phyloP scores from a whole-genome alignment of 2,888 invertebrate genomes.

The Megaustenia siamemsis region DNA sequence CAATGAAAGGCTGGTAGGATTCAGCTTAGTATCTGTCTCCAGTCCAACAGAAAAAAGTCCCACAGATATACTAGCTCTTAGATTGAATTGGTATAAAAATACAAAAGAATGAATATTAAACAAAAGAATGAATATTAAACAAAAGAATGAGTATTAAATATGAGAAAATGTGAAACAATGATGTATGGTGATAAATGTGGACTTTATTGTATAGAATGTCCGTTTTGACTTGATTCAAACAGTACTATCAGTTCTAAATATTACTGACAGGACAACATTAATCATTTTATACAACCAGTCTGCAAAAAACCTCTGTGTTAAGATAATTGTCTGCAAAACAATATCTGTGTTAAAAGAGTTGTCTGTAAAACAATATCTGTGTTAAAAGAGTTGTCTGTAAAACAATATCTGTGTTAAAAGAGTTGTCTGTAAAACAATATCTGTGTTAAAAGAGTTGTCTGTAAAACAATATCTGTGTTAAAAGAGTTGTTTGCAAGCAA shows the following conservation, averaged over 20 bases:
- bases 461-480: no score
- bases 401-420: neutral
- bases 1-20: no score
- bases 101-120: no score
- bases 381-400: neutral
- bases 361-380: neutral
- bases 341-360: no score
- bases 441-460: no score
- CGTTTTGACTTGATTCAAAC: neutral
- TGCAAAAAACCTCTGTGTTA: neutral
- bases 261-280: neutral
- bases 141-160: no score
- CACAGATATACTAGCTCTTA: no score
- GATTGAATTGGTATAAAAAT: no score
- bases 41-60: no score
- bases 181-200: neutral
- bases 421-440: neutral
- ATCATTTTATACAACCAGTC: neutral
- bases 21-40: no score
- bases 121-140: no score
- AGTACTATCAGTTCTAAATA: neutral
- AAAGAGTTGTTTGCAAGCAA: neutral
- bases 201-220: neutral
- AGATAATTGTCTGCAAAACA: neutral
- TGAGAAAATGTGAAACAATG: no score